Percentiles rank a stretch among this genome's conserved stretches.
Evolutionary conservation across 2,797 vertebrate species (phyloP).

Genomic region (Geotrypetes seraphini): DNA sequence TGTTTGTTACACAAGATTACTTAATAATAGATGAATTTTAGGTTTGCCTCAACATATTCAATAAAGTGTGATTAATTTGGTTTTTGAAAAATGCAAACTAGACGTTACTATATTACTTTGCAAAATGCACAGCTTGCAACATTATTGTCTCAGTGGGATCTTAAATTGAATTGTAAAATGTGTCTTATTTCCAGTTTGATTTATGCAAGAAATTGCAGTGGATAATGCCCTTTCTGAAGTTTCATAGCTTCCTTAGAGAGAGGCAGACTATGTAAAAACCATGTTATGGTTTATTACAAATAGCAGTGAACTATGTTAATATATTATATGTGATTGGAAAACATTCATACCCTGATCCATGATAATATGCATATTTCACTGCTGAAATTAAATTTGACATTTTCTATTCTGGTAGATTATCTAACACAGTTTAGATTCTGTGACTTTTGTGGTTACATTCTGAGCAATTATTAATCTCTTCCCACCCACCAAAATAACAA

Average conservation of each 20-base stretch:
- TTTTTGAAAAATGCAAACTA: constrained; percentile 79
- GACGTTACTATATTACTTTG: constrained; percentile 73
- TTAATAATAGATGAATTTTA: constrained; percentile 78
- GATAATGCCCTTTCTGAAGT: constrained; percentile 63
- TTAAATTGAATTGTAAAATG: constrained; percentile 78
- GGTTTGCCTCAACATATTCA: constrained; percentile 64
- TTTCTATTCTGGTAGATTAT: constrained; percentile 50
- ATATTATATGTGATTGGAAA: constrained; percentile 28
- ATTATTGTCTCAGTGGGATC: constrained; percentile 77
- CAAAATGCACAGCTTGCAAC: constrained; percentile 77
- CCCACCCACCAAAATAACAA: constrained; percentile 51
- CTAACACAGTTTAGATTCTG: constrained; percentile 61
- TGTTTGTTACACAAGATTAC: constrained; percentile 66
- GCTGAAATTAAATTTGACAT: constrained; percentile 45
- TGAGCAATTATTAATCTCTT: constrained; percentile 67
- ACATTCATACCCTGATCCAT: constrained; percentile 30
- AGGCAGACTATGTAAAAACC: constrained; percentile 49
- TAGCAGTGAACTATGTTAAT: constrained; percentile 36
- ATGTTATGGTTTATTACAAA: constrained; percentile 45
- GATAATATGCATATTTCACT: constrained; percentile 47
- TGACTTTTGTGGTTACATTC: constrained; percentile 67
- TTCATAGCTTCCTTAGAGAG: constrained; percentile 48
- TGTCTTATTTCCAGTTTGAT: constrained; percentile 74
- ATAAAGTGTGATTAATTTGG: constrained; percentile 78
- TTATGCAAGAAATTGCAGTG: constrained; percentile 68